Evolutionary conservation across 2,888 invertebrate species (phyloP).

Genomic region (Noctua janthina): DNA sequence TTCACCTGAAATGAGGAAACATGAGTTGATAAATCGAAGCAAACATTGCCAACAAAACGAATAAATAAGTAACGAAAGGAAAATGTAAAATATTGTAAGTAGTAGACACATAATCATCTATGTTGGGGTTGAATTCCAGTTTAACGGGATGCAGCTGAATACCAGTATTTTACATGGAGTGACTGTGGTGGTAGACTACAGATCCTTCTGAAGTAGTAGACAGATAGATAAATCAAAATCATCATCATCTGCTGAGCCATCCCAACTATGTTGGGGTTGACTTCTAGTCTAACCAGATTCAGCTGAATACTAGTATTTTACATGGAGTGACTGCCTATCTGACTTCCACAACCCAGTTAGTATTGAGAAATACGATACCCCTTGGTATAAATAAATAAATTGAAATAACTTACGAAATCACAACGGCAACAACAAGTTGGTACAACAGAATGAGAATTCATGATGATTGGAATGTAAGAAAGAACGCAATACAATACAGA

Average conservation of each 20-base stretch:
- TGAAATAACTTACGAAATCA: slow-evolving; percentile 56
- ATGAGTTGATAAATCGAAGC: neutral
- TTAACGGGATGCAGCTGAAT: neutral
- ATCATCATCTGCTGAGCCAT: no score
- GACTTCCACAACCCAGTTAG: no score
- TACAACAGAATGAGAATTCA: slow-evolving; percentile 11
- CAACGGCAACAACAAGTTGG: slow-evolving; percentile 48
- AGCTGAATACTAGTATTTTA: no score
- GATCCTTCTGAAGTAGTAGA: neutral
- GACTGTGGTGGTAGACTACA: neutral
- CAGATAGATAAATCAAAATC: no score
- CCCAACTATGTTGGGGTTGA: no score
- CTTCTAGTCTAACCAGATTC: no score
- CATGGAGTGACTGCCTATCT: no score
- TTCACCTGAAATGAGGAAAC: slow-evolving; percentile 39
- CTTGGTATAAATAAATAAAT: no score
- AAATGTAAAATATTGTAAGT: neutral
- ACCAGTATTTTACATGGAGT: neutral
- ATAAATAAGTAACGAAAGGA: neutral
- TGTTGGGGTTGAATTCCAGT: neutral
- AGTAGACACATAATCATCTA: no score
- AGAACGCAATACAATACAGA: no score
- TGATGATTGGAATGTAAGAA: neutral
- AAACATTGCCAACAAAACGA: no score
- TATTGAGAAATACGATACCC: no score